phyloP scores from a whole-genome alignment of 2,113 vertebrate genomes.

The Irena cyanogastra region DNA sequence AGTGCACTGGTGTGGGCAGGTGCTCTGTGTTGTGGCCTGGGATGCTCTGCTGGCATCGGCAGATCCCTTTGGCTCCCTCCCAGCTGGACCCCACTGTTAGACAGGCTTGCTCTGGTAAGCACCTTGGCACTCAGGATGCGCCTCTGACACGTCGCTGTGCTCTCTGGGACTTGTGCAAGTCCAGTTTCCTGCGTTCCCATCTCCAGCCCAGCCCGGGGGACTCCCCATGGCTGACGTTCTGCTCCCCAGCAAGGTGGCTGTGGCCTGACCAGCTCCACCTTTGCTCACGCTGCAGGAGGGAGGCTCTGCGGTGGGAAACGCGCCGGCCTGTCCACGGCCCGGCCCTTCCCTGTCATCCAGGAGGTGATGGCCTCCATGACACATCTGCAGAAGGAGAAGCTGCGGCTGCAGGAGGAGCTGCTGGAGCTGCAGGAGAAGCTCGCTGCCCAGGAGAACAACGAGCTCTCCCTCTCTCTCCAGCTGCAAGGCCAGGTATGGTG shows the following conservation, averaged over 20 bases:
- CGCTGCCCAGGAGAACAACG: constrained; percentile 66
- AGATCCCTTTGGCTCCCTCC: background rate
- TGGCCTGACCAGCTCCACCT: background rate
- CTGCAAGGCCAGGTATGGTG: constrained; percentile 80
- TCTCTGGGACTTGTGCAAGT: background rate
- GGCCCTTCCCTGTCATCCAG: constrained; percentile 51
- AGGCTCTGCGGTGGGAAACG: constrained; percentile 60
- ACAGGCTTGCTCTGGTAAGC: background rate
- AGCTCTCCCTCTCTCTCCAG: constrained; percentile 69
- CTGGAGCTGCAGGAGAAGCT: constrained; percentile 63
- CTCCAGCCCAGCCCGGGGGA: background rate
- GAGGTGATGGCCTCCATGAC: constrained; percentile 74
- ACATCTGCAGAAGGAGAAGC: constrained; percentile 71
- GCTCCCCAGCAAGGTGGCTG: rapidly evolving
- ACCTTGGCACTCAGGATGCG: rapidly evolving
- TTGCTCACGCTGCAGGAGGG: constrained; percentile 58
- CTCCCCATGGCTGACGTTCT: background rate
- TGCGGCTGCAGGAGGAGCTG: constrained; percentile 70
- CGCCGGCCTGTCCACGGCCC: background rate
- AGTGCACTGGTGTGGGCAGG: rapidly evolving
- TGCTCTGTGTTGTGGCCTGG: rapidly evolving
- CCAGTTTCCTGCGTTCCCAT: rapidly evolving
- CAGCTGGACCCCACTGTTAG: rapidly evolving
- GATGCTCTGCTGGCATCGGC: background rate
- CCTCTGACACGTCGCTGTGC: rapidly evolving